Evolutionary conservation across 92 coral and sea anemone species (phyloP).

Genomic region (Diadumene lineata): DNA sequence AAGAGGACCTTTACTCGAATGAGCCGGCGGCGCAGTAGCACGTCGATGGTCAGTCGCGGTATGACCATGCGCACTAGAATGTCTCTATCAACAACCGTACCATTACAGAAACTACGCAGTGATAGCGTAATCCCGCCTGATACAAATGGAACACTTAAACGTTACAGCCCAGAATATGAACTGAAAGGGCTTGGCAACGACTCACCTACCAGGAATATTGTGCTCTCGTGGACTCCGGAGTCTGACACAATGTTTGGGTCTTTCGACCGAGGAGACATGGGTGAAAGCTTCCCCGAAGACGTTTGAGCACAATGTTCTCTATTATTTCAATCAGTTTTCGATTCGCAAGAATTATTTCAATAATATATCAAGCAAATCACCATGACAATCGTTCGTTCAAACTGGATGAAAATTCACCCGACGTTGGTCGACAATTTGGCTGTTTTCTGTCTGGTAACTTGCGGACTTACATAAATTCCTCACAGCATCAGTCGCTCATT

Average conservation of each 20-base stretch:
- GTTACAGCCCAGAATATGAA: neutral
- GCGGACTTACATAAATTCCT: too few relatives aligned
- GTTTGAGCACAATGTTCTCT: neutral
- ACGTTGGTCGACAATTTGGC: too few relatives aligned
- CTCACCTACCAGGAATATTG: conserved; percentile 12
- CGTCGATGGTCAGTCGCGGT: conserved; percentile 34
- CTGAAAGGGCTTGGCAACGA: neutral
- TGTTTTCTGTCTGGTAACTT: too few relatives aligned
- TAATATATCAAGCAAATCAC: too few relatives aligned
- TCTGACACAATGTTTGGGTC: conserved; percentile 6
- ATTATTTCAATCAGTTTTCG: too few relatives aligned
- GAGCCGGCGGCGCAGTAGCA: conserved; percentile 19
- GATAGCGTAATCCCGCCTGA: conserved; percentile 22
- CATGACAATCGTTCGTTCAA: too few relatives aligned
- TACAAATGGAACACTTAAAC: neutral
- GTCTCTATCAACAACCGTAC: conserved; percentile 36
- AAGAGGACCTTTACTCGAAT: conserved; percentile 36
- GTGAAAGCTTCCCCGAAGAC: neutral
- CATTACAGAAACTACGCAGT: conserved; percentile 35
- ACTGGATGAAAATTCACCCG: too few relatives aligned
- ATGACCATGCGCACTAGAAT: conserved; percentile 34
- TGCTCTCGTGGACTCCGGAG: conserved; percentile 1
- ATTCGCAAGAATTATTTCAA: too few relatives aligned
- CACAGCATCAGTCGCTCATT: too few relatives aligned
- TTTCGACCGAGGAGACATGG: neutral